Evolutionary conservation across 1,140 invertebrate genomes (phyloP), one percentile per base, ranked within the genome.

Genomic region (Ganaspis sp.): DNA sequence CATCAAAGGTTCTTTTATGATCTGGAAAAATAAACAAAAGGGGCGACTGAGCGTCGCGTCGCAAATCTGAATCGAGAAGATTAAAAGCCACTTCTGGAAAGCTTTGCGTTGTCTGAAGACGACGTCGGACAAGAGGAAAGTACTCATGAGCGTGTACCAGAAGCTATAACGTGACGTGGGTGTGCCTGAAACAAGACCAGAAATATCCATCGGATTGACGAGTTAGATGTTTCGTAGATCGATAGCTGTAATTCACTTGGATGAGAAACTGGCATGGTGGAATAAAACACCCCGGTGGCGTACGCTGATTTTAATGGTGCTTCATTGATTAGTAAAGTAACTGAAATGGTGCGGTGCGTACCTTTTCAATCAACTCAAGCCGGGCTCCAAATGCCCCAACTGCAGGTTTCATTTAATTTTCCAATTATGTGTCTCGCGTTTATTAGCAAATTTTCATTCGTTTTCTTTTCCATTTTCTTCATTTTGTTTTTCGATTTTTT

Each of bases 41-140:
- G 54, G 15, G 54, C 54, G 54, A 64, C 54, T 29, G 15, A 11
- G 0, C 21, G 54, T 64, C 21, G 54, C 54, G 23, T 64, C 11
- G 1, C 54, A 15, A 64, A 29, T 64, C 54, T 64, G 54, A 64
- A 26, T 64, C 21, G 21, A 29, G 54, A 26, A 26, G 54, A 64
- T 64, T 64, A 64, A 64, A 64, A 29, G 54, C 54, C 54, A 64
- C 54, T 64, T 64, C 54, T 64, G 21, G 21, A 26, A 64, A 29
- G 54, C 11, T 5, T 9, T 11, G 21, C 15, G 21, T 15, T 26
- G 0, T 64, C 23, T 15, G 21, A 23, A 64, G 54, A 11, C 53
- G 53, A 54, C 19, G 53, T n/a, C 9, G 19, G 23, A 26, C 54
- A 64, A 64, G 54, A 64, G 23, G 26, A 26, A 11, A 64, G 9